phyloP scores from a whole-genome alignment of 2,113 vertebrate species.

The Salvelinus sp. region DNA sequence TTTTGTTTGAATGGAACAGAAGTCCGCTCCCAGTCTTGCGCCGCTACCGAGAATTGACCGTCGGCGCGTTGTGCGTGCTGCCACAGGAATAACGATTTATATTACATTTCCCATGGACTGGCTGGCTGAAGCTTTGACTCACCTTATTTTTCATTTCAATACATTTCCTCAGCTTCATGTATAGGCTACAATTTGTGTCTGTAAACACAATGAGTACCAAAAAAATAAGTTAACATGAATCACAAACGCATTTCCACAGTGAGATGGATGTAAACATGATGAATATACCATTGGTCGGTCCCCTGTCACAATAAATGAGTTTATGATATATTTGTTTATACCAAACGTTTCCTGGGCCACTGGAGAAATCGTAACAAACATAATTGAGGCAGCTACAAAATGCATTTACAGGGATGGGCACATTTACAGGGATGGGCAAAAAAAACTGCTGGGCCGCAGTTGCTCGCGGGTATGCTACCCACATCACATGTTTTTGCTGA shows the following conservation, averaged over 20 bases:
- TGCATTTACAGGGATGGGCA: too few relatives aligned
- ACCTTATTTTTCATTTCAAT: too few relatives aligned
- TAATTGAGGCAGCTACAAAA: not conserved
- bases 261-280: not conserved
- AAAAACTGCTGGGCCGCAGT: too few relatives aligned
- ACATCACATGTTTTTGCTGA: too few relatives aligned
- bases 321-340: conserved; percentile 4
- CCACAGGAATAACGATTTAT: conserved; percentile 22
- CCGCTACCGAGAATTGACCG: conserved; percentile 12
- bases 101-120: conserved; percentile 52
- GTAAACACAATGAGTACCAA: not conserved
- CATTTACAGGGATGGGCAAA: too few relatives aligned
- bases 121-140: not conserved
- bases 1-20: conserved; percentile 8
- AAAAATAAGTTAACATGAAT: not conserved
- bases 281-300: conserved; percentile 5
- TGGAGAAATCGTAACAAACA: not conserved
- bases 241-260: not conserved
- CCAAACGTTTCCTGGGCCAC: not conserved
- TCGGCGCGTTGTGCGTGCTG: conserved; percentile 14
- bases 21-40: not conserved
- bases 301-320: conserved; percentile 12
- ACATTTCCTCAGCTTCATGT: not conserved
- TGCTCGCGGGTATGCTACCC: too few relatives aligned
- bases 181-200: conserved; percentile 30